Evolutionary conservation across 1,140 invertebrate genomes (phyloP).

Genomic region (Oryctes rhinoceros): DNA sequence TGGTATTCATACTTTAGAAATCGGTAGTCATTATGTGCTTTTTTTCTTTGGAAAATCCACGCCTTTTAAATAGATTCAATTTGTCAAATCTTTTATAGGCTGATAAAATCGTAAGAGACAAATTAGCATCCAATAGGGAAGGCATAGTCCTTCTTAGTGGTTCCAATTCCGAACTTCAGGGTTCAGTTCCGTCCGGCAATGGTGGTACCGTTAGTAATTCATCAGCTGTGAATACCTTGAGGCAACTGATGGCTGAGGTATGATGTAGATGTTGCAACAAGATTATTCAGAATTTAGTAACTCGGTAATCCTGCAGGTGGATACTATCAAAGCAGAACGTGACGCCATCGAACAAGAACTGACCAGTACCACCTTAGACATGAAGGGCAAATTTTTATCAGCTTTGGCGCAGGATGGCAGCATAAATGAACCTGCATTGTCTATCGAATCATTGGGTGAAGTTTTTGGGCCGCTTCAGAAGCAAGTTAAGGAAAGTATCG

Average conservation of each 20-base stretch:
- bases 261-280: slow-evolving; percentile 58
- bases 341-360: slow-evolving; percentile 89
- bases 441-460: slow-evolving; percentile 78
- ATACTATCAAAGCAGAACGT: slow-evolving; percentile 87
- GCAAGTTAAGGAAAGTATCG: slow-evolving; percentile 79
- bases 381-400: slow-evolving; percentile 83
- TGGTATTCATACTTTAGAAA: too few species aligned
- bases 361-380: slow-evolving; percentile 83
- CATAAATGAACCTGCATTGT: slow-evolving; percentile 86
- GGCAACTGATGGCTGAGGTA: slow-evolving; percentile 79
- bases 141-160: slow-evolving; percentile 86
- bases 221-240: slow-evolving; percentile 73
- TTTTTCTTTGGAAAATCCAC: too few species aligned
- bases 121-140: slow-evolving; percentile 82
- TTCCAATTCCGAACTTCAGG: slow-evolving; percentile 71
- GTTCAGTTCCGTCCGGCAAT: slow-evolving; percentile 69
- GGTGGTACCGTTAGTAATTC: slow-evolving; percentile 63
- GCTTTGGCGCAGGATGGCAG: slow-evolving; percentile 85
- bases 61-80: background rate
- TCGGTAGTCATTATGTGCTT: too few species aligned
- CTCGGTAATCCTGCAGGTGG: slow-evolving; percentile 64
- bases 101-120: slow-evolving; percentile 81
- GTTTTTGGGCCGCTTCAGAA: slow-evolving; percentile 84
- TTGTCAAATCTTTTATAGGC: slow-evolving; percentile 55
- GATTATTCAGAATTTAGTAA: slow-evolving; percentile 3